Percentiles rank a stretch among this genome's conserved stretches.
phyloP scores from a whole-genome alignment of 2,888 invertebrate genomes.

The Rugalucina vietnamica region DNA sequence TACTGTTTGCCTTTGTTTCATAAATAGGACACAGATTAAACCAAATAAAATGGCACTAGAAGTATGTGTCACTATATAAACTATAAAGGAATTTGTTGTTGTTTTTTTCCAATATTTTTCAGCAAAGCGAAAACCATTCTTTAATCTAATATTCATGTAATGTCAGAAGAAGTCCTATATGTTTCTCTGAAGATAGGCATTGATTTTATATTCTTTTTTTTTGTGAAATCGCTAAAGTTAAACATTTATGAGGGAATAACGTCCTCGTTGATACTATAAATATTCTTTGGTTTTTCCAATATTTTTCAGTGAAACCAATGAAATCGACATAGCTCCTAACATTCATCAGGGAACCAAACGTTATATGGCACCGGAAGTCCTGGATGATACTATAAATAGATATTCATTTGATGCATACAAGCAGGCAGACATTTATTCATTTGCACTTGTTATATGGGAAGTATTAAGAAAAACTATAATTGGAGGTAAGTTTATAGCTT shows the following conservation, averaged over 20 bases:
- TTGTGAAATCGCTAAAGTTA: neutral
- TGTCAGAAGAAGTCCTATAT: too few relatives aligned
- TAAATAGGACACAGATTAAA: too few relatives aligned
- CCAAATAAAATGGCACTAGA: too few relatives aligned
- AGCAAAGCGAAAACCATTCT: too few relatives aligned
- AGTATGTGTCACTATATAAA: too few relatives aligned
- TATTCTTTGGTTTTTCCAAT: too few relatives aligned
- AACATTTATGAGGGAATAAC: neutral
- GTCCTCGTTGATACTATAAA: too few relatives aligned
- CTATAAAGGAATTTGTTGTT: too few relatives aligned
- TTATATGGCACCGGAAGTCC: slow-evolving; percentile 96
- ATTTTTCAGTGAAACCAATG: slow-evolving; percentile 84
- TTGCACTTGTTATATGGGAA: slow-evolving; percentile 85
- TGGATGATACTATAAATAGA: slow-evolving; percentile 90
- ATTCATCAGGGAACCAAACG: slow-evolving; percentile 93
- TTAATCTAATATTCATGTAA: too few relatives aligned
- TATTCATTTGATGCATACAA: slow-evolving; percentile 86
- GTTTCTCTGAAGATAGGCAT: too few relatives aligned
- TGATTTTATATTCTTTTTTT: neutral
- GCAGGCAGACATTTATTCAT: slow-evolving; percentile 85
- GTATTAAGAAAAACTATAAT: slow-evolving; percentile 80
- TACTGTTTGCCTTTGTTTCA: too few relatives aligned
- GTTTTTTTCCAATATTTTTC: too few relatives aligned
- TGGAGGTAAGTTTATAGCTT: slow-evolving; percentile 77
- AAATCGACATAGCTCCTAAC: slow-evolving; percentile 90